phyloP scores from a whole-genome alignment of 2,797 vertebrate genomes.

The Acanthurus lineatus region DNA sequence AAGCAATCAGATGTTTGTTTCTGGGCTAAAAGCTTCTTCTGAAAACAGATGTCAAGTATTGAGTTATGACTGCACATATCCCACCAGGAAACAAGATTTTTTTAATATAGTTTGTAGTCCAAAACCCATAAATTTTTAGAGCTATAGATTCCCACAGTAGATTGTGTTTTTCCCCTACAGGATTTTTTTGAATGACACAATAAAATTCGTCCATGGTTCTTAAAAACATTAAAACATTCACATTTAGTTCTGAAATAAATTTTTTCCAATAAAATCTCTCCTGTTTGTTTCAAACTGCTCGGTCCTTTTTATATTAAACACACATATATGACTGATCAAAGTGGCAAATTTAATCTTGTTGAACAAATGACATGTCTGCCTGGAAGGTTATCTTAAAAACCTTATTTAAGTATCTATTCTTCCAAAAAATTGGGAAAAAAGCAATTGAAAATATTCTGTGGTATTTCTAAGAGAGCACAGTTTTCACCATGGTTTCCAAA shows the following conservation, averaged over 20 bases:
- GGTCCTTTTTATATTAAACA: not conserved
- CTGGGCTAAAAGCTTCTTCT: conserved; percentile 20
- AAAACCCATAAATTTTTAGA: not conserved
- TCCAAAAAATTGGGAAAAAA: not conserved
- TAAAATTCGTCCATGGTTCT: not conserved
- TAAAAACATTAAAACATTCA: not conserved
- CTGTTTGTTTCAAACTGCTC: not conserved
- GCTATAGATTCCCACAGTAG: conserved; percentile 1
- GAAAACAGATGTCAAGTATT: conserved; percentile 23
- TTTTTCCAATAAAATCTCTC: not conserved
- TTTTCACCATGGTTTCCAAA: conserved; percentile 1
- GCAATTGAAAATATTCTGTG: conserved; percentile 8
- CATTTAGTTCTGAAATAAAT: not conserved
- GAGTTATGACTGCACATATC: not conserved
- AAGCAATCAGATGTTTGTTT: conserved; percentile 35
- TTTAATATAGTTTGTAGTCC: conserved; percentile 12
- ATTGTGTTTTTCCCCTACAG: not conserved
- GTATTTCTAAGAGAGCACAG: not conserved
- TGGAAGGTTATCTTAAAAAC: not conserved
- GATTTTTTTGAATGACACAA: conserved; percentile 1
- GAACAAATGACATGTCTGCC: not conserved
- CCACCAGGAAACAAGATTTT: conserved; percentile 14
- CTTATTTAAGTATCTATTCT: not conserved
- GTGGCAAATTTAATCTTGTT: conserved; percentile 8
- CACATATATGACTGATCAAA: not conserved